phyloP scores from a whole-genome alignment of 2,888 invertebrate species.

The Spicauda simplicius region DNA sequence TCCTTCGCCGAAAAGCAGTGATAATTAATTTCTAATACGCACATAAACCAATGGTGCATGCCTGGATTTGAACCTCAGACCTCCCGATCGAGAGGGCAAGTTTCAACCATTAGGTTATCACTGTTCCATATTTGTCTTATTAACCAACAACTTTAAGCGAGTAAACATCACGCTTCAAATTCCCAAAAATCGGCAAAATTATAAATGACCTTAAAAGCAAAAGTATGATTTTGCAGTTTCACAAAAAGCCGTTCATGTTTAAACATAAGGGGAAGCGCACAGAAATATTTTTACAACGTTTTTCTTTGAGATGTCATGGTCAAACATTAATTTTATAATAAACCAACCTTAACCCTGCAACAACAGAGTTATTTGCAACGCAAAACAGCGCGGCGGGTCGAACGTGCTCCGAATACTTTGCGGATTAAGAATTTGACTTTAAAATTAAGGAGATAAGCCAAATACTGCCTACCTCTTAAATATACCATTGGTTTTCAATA shows the following conservation, averaged over 20 bases:
- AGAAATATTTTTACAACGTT: conserved; percentile 3
- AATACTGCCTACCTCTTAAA: conserved; percentile 58
- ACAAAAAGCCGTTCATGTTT: background rate
- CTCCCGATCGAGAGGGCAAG: too few relatives aligned
- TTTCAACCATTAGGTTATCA: too few relatives aligned
- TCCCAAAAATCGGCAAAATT: too few relatives aligned
- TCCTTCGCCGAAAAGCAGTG: too few relatives aligned
- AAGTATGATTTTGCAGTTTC: too few relatives aligned
- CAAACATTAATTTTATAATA: conserved; percentile 30
- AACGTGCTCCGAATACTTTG: conserved; percentile 64
- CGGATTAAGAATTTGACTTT: conserved; percentile 75
- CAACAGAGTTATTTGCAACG: conserved; percentile 57
- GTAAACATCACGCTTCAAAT: too few relatives aligned
- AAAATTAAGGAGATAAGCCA: conserved; percentile 69
- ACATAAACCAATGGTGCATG: too few relatives aligned
- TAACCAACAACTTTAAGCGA: too few relatives aligned
- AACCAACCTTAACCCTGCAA: conserved; percentile 50
- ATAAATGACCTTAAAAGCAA: too few relatives aligned
- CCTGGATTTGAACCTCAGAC: too few relatives aligned
- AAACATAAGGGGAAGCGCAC: conserved; percentile 1
- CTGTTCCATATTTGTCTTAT: too few relatives aligned
- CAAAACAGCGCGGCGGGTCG: conserved; percentile 55
- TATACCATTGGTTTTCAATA: conserved; percentile 59
- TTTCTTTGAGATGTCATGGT: conserved; percentile 1
- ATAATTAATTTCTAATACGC: too few relatives aligned